Evolutionary conservation across 1,140 invertebrate species (phyloP).

Genomic region (Sitobion miscanthi): DNA sequence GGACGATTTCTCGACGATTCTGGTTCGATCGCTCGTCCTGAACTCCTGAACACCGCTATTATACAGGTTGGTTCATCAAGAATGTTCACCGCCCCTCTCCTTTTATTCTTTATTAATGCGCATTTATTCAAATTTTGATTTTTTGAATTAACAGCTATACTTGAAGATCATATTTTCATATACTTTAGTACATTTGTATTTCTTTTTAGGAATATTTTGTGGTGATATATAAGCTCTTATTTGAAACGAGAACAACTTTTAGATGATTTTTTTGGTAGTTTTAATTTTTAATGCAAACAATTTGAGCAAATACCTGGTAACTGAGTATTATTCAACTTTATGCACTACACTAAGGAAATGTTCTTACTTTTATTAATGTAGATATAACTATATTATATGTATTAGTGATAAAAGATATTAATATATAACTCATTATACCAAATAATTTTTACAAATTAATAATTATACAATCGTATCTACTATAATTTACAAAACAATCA

Average conservation of each 20-base stretch:
- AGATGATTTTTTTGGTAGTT: neutral
- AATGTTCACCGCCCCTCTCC: neutral
- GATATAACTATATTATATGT: no score
- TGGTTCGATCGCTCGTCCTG: neutral
- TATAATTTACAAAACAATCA: neutral
- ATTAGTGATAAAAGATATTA: no score
- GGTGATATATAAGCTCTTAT: no score
- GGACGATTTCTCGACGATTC: conserved; percentile 1
- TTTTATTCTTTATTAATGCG: neutral
- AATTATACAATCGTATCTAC: no score
- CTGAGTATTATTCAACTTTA: neutral
- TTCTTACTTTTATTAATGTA: neutral
- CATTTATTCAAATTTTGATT: neutral
- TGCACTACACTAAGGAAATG: neutral
- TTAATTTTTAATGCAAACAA: neutral
- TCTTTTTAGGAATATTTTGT: neutral
- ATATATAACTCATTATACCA: no score
- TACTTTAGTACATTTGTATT: neutral
- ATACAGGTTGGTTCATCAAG: neutral
- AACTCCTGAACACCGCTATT: neutral
- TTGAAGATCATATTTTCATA: neutral
- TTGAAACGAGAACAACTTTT: neutral
- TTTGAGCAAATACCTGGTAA: neutral
- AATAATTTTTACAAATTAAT: neutral
- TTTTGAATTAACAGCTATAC: neutral